phyloP scores from a whole-genome alignment of 2,888 invertebrate genomes.

The Epiblema foenella region DNA sequence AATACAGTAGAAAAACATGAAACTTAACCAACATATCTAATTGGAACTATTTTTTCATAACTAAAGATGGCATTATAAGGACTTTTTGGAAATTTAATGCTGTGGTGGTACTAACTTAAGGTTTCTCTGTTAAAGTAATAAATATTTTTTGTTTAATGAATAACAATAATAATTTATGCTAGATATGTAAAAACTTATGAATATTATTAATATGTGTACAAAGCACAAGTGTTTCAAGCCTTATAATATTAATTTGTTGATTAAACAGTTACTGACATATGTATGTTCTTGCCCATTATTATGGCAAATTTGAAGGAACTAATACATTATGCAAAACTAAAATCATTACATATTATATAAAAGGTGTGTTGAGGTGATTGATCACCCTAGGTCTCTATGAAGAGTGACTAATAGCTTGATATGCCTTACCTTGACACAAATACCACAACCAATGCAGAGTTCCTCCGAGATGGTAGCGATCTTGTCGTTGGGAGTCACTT shows the following conservation, averaged over 20 bases:
- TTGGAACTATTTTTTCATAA: not conserved
- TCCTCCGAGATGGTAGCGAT: conserved; percentile 99
- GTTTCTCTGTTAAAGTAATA: too few species aligned
- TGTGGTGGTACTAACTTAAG: too few species aligned
- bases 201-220: too few species aligned
- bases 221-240: too few species aligned
- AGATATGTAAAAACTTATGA: too few species aligned
- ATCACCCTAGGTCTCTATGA: conserved; percentile 5
- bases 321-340: not conserved
- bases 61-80: not conserved
- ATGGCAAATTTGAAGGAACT: not conserved
- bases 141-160: too few species aligned
- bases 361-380: not conserved
- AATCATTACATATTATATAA: not conserved
- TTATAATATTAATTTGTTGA: not conserved
- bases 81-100: too few species aligned
- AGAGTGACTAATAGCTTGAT: conserved; percentile 17
- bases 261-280: not conserved
- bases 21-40: not conserved
- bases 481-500: conserved; percentile 97
- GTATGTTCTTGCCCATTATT: not conserved
- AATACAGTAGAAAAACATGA: not conserved
- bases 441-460: conserved; percentile 99
- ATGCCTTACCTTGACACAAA: conserved; percentile 95
- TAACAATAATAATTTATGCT: too few species aligned